Evolutionary conservation across 2,797 vertebrate species (phyloP).

Genomic region (Tiaroga cobitis): DNA sequence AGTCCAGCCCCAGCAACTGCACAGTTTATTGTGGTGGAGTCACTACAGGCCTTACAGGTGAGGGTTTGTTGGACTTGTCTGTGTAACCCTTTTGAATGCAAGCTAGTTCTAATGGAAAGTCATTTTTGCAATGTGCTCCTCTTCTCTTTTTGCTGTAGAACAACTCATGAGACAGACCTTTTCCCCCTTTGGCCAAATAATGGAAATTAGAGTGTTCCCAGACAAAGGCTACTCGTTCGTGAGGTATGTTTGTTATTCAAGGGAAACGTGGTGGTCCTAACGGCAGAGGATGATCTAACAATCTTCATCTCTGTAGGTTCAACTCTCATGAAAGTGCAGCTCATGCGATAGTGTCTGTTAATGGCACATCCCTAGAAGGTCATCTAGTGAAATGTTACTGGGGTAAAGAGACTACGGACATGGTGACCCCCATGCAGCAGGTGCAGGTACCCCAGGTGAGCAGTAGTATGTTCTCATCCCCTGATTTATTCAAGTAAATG

Average conservation of each 20-base stretch:
- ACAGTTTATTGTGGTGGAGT: conserved; percentile 98
- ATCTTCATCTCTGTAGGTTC: conserved; percentile 79
- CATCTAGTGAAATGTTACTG: conserved; percentile 97
- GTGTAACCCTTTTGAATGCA: neutral
- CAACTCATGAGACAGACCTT: conserved; percentile 99
- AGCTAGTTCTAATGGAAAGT: neutral
- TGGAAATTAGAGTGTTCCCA: conserved; percentile 97
- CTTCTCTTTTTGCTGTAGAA: conserved; percentile 75
- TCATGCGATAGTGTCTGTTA: conserved; percentile 96
- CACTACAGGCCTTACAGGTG: conserved; percentile 93
- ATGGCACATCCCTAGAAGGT: conserved; percentile 92
- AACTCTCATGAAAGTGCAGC: conserved; percentile 94
- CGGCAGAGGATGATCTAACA: neutral
- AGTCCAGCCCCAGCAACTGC: conserved; percentile 97
- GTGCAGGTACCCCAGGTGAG: conserved; percentile 79
- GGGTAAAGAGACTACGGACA: conserved; percentile 97
- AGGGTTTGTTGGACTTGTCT: neutral
- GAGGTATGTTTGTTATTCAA: conserved; percentile 75
- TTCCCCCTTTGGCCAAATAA: conserved; percentile 95
- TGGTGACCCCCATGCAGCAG: conserved; percentile 89
- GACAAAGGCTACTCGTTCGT: conserved; percentile 99
- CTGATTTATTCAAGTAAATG: neutral
- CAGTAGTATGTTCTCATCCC: neutral
- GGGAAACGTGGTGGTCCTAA: neutral
- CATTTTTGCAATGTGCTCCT: neutral